Percentiles rank a stretch among this genome's conserved stretches.
Conservation (phyloP, 2,888 invertebrate genomes). For the Phalangium opilio region DNA sequence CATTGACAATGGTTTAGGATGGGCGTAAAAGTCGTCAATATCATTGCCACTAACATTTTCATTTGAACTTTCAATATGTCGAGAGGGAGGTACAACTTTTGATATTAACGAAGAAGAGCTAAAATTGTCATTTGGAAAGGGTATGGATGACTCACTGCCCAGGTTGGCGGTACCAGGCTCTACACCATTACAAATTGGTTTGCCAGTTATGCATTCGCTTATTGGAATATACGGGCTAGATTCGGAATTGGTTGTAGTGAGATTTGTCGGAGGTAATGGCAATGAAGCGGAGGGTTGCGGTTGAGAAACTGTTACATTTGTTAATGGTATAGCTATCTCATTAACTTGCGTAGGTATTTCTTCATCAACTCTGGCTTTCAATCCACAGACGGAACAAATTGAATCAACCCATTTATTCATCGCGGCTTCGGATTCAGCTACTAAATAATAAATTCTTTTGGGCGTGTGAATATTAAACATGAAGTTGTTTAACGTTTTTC, state of each 20-base stretch:
- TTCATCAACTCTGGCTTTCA: slow-evolving; percentile 53
- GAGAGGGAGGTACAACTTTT: slow-evolving; percentile 18
- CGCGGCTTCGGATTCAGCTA: slow-evolving; percentile 76
- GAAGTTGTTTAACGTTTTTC: slow-evolving; percentile 53
- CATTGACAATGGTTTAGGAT: slow-evolving; percentile 16
- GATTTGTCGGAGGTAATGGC: slow-evolving; percentile 5
- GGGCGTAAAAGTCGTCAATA: slow-evolving; percentile 19
- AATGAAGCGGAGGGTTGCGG: background rate
- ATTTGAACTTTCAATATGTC: slow-evolving; percentile 3
- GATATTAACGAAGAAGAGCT: slow-evolving; percentile 1
- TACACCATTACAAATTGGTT: slow-evolving; percentile 13
- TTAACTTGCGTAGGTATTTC: background rate
- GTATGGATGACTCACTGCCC: slow-evolving; percentile 6
- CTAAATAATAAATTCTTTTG: slow-evolving; percentile 75
- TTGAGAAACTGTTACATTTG: background rate
- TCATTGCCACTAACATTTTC: slow-evolving; percentile 2
- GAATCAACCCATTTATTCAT: slow-evolving; percentile 93
- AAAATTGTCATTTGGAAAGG: background rate
- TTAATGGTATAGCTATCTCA: background rate
- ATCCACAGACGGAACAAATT: slow-evolving; percentile 78
- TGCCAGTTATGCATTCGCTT: slow-evolving; percentile 77
- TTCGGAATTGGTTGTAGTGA: background rate
- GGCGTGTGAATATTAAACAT: slow-evolving; percentile 83
- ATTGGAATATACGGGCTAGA: slow-evolving; percentile 57
- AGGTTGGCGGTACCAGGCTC: background rate